Evolutionary conservation across 2,113 vertebrate genomes (phyloP).

Genomic region (Anarhynchus alexandrinus): DNA sequence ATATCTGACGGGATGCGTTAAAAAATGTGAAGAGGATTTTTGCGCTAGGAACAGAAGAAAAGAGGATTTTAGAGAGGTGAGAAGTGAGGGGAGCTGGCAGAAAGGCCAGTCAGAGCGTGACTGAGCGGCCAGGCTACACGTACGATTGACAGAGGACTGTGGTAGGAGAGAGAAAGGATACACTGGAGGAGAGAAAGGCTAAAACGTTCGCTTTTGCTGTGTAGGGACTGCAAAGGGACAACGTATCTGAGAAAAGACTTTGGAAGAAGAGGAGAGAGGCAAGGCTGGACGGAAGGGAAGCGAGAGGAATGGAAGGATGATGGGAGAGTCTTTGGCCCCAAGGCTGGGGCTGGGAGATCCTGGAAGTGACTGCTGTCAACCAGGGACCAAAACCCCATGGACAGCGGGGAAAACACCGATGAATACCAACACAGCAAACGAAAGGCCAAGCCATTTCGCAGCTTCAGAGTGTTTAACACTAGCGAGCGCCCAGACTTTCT

Average conservation of each 20-base stretch:
- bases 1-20: neutral
- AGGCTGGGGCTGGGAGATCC: neutral
- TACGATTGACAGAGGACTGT: fast-evolving
- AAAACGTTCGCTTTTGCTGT: neutral
- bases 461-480: fast-evolving
- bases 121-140: neutral
- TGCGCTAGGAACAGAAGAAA: neutral
- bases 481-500: neutral
- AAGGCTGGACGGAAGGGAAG: neutral
- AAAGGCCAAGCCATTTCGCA: neutral
- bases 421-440: neutral
- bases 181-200: neutral
- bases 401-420: neutral
- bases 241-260: neutral
- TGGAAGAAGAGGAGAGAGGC: neutral
- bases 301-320: neutral
- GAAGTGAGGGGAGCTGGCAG: neutral
- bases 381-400: neutral
- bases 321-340: neutral
- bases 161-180: neutral
- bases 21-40: neutral
- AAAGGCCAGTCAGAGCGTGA: neutral
- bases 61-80: neutral
- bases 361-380: neutral
- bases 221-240: neutral